Percentiles rank a stretch among this genome's conserved stretches.
These are phyloP conservation scores for Smittia sp. DNA, from an alignment of 2,888 invertebrate genomes.

Conservation along the genomic window DNA sequence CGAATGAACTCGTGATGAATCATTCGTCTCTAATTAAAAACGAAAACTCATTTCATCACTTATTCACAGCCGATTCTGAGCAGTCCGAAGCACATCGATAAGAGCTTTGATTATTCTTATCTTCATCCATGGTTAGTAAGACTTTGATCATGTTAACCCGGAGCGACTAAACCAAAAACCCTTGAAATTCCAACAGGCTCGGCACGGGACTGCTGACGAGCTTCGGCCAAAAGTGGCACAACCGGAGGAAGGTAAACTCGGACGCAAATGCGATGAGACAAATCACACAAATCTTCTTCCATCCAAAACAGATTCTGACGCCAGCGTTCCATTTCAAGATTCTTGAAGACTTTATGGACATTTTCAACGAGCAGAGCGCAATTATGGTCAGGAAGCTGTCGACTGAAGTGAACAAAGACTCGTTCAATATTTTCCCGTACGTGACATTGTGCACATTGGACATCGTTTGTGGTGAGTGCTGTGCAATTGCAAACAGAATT, in stretches of 20 bases:
- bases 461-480: constrained; percentile 63
- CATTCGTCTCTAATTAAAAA: too few relatives aligned
- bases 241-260: constrained; percentile 56
- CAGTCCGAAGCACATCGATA: constrained; percentile 59
- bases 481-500: too few relatives aligned
- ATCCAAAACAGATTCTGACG: constrained; percentile 56
- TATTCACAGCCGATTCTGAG: constrained; percentile 57
- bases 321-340: constrained; percentile 70
- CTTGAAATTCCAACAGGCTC: too few relatives aligned
- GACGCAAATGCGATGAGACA: not conserved
- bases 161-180: too few relatives aligned
- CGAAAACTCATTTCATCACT: too few relatives aligned
- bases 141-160: too few relatives aligned
- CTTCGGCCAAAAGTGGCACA: constrained; percentile 61
- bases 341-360: constrained; percentile 63
- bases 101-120: constrained; percentile 59
- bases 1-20: too few relatives aligned
- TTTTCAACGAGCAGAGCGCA: constrained; percentile 62
- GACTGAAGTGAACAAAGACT: constrained; percentile 49
- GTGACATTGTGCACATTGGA: constrained; percentile 64
- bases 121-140: constrained; percentile 58
- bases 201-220: constrained; percentile 60
- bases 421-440: constrained; percentile 61
- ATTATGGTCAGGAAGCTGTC: constrained; percentile 57
- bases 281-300: constrained; percentile 2